Percentiles rank a stretch among this genome's conserved stretches.
These are phyloP conservation scores for Acestrorhynchus altus DNA, from an alignment of 2,797 vertebrate genomes.

Conservation along the genomic window DNA sequence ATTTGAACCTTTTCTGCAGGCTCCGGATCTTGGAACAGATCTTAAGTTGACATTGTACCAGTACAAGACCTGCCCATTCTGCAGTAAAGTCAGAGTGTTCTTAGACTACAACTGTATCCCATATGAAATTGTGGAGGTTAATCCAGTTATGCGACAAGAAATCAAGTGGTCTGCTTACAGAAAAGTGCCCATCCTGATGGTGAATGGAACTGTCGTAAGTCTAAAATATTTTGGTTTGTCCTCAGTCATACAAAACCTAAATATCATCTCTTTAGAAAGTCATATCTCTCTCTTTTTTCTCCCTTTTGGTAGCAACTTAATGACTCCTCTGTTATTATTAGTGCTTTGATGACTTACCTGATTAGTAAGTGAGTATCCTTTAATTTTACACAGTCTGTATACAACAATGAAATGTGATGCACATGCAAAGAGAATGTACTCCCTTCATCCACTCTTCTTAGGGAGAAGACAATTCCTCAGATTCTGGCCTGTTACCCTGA, in stretches of 20 bases:
- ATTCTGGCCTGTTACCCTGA: conserved; percentile 88
- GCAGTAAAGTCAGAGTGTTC: conserved; percentile 96
- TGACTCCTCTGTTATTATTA: conserved; percentile 96
- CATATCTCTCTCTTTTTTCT: not conserved
- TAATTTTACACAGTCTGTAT: not conserved
- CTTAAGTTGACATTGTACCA: conserved; percentile 90
- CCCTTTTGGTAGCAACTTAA: conserved; percentile 87
- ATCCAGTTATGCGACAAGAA: conserved; percentile 91
- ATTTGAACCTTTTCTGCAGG: conserved; percentile 55
- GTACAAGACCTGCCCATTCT: conserved; percentile 98
- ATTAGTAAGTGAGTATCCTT: conserved; percentile 82
- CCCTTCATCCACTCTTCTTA: conserved; percentile 45
- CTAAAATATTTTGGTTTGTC: not conserved
- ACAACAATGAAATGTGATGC: not conserved
- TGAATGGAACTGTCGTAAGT: conserved; percentile 82
- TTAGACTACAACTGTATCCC: conserved; percentile 90
- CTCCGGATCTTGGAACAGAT: conserved; percentile 65
- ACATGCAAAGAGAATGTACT: not conserved
- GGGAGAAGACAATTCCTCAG: conserved; percentile 82
- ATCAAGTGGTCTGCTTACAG: conserved; percentile 96
- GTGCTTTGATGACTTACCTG: conserved; percentile 87
- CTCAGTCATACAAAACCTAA: not conserved
- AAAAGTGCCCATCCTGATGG: conserved; percentile 94
- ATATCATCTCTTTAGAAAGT: not conserved
- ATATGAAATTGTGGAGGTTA: conserved; percentile 94